A percentile compares a stretch with the other conserved stretches of the same genome.
Evolutionary conservation across 2,113 vertebrate genomes (phyloP).

Genomic region (Istiophorus platypterus): DNA sequence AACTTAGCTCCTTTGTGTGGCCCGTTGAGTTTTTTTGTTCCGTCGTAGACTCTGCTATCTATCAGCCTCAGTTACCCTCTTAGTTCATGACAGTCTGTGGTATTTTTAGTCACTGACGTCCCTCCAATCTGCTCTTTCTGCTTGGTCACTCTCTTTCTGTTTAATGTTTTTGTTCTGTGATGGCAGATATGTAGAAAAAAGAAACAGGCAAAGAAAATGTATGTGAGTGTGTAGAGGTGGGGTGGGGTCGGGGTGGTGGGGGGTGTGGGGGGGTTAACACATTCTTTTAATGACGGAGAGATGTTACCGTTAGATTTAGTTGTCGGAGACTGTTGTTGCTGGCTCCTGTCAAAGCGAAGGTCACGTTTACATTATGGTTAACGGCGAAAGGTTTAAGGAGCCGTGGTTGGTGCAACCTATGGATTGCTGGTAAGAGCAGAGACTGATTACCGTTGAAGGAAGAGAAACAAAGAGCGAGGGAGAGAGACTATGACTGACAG

Average conservation of each 20-base stretch:
- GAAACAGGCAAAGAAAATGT: conserved; percentile 42
- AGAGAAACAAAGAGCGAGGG: conserved; percentile 38
- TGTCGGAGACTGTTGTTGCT: conserved; percentile 66
- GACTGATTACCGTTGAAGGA: conserved; percentile 46
- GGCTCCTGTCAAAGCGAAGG: conserved; percentile 73
- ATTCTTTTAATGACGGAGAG: conserved; percentile 64
- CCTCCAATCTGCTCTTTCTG: conserved; percentile 59
- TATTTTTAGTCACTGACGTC: conserved; percentile 65
- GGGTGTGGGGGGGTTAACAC: conserved; percentile 26
- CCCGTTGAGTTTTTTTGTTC: conserved; percentile 52
- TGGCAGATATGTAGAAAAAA: conserved; percentile 51
- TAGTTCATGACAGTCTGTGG: conserved; percentile 62
- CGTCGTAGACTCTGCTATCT: conserved; percentile 61
- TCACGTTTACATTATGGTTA: conserved; percentile 76
- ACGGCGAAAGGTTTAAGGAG: conserved; percentile 70
- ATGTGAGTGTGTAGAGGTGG: conserved; percentile 30
- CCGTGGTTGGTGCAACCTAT: conserved; percentile 84
- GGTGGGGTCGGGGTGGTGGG: conserved; percentile 3
- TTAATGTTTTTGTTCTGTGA: conserved; percentile 73
- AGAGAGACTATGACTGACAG: conserved; percentile 39
- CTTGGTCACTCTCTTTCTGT: conserved; percentile 69
- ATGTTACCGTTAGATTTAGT: conserved; percentile 75
- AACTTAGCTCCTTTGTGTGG: conserved; percentile 76
- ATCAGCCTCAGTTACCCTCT: conserved; percentile 66
- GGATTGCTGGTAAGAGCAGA: conserved; percentile 81